These are phyloP conservation scores for Sipha flava DNA, from an alignment of 1,140 invertebrate species.

Conservation along the genomic window DNA sequence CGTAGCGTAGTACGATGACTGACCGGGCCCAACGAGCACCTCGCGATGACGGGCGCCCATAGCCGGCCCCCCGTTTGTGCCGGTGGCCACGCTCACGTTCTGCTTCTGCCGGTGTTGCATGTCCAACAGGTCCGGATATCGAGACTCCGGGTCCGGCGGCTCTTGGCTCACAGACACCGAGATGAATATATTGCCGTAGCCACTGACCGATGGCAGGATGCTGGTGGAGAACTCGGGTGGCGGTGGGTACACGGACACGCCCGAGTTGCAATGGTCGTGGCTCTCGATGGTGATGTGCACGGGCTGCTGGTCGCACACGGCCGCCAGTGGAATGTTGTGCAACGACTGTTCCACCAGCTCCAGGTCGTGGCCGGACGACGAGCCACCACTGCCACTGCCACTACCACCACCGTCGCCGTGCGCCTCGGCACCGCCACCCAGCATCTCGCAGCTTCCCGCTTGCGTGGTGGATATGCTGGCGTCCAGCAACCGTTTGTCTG, in stretches of 20 bases:
- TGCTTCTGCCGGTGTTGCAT: conserved; percentile 53
- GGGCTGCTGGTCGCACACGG: conserved; percentile 50
- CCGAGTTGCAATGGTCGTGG: conserved; percentile 45
- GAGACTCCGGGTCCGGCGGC: conserved; percentile 40
- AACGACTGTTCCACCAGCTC: conserved; percentile 43
- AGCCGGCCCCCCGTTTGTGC: conserved; percentile 34
- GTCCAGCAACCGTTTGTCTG: conserved; percentile 73
- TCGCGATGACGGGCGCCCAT: conserved; percentile 34
- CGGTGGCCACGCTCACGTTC: conserved; percentile 42
- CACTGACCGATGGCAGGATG: conserved; percentile 49
- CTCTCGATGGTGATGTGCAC: conserved; percentile 72
- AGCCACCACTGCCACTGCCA: no score
- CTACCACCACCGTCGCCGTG: no score
- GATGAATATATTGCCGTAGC: conserved; percentile 63
- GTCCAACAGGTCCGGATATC: conserved; percentile 68
- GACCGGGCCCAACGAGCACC: no score
- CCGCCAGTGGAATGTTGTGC: conserved; percentile 41
- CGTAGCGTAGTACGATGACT: conserved; percentile 50
- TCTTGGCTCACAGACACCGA: conserved; percentile 64
- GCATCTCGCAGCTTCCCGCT: conserved; percentile 41
- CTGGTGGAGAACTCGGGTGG: conserved; percentile 58
- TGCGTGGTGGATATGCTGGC: conserved; percentile 63
- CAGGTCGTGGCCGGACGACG: conserved; percentile 46
- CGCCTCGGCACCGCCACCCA: no score
- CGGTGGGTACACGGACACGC: conserved; percentile 50